Evolutionary conservation across 2,113 vertebrate species (phyloP), one percentile per base, ranked within the genome.

Genomic region (Psittacula cyanocephala): DNA sequence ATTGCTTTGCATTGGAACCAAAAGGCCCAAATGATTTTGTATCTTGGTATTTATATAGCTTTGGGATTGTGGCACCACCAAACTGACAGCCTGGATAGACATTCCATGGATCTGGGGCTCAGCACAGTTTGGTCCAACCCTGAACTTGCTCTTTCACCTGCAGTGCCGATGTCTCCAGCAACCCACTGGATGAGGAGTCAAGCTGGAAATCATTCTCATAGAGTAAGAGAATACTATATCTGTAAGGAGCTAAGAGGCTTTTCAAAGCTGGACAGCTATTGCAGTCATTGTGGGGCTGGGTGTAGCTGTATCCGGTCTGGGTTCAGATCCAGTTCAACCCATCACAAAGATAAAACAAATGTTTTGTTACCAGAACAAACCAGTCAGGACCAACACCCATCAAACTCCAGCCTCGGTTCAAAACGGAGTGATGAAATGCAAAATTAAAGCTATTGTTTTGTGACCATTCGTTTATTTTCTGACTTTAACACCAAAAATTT

Each of bases 321-420:
- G 88, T 85, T 85, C 91, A 91, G 47, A 41, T 47, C n/a, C 75
- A 85, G 88, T 69, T 95, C 94, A 93, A 81, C 75, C 35, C 29
- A 44, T 59, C 65, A 85, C 49, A 69, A 43, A 72, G 65, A 43
- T 11, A 46, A 79, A 39, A 12, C 46, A n/a, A 57, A 59, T 10
- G 52, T 41, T 62, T 77, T 29, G 8, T 85, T 46, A 67, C 84
- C 64, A 77, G 94, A 91, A 52, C 52, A 91, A 88, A 78, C 91
- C 53, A 88, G 94, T 69, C 59, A 49, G 85, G 81, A 78, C 88
- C 33, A 52, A 60, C 53, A 52, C 70, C n/a, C 60, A 49, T 44
- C 47, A 64, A 62, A 52, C 59, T 57, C 60, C 28, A 63, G 15
- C 5, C 22, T 55, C 11, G 22, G 55, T 28, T 87, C 74, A 81